These are phyloP conservation scores for Gallinago undulata DNA, from an alignment of 2,113 vertebrate species.

Conservation along the genomic window DNA sequence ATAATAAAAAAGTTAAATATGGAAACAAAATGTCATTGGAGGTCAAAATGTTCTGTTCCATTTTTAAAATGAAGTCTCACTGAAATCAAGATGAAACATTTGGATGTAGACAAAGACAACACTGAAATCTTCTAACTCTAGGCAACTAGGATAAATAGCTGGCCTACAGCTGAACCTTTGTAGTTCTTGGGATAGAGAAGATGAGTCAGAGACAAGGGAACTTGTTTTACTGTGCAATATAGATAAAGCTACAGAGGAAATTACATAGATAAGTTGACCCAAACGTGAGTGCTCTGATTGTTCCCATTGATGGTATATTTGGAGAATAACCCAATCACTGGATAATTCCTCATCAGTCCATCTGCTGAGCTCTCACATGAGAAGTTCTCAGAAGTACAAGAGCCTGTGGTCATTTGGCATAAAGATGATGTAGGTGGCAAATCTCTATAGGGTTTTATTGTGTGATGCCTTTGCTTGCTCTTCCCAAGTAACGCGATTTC, in stretches of 20 bases:
- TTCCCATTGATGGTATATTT: not conserved
- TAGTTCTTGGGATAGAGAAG: not conserved
- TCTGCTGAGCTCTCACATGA: not conserved
- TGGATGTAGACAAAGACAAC: not conserved
- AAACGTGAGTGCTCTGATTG: not conserved
- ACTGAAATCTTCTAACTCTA: not conserved
- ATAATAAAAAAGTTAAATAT: not conserved
- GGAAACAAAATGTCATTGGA: not conserved
- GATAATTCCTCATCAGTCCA: slow-evolving; percentile 7
- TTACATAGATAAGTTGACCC: not conserved
- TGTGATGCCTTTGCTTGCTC: not conserved
- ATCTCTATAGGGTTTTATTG: not conserved
- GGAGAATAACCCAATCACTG: not conserved
- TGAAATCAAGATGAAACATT: not conserved
- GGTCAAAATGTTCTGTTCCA: not conserved
- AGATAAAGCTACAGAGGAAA: not conserved
- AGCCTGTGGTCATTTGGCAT: not conserved
- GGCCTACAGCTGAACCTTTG: not conserved
- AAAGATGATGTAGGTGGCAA: not conserved
- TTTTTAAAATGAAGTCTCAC: not conserved
- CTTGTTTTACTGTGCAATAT: not conserved
- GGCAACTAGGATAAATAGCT: not conserved
- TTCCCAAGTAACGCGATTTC: not conserved
- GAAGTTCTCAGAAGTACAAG: not conserved
- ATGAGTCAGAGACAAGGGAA: not conserved